phyloP scores from a whole-genome alignment of 2,113 vertebrate species.

The Grammomys dolichurus region DNA sequence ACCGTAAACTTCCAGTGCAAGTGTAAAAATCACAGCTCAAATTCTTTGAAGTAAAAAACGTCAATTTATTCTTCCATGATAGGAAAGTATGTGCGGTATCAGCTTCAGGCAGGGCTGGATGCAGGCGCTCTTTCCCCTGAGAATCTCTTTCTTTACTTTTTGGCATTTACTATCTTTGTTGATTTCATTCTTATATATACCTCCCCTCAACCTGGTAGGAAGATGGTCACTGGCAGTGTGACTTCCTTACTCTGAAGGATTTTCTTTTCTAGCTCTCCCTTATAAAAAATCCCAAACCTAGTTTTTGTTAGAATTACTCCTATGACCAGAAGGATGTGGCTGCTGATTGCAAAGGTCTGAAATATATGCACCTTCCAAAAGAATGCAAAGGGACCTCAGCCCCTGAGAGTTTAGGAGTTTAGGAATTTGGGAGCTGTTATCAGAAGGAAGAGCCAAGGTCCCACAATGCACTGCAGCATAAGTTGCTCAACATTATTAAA shows the following conservation, averaged over 20 bases:
- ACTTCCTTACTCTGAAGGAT: neutral
- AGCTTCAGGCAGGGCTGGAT: neutral
- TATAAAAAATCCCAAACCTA: neutral
- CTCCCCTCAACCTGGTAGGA: neutral
- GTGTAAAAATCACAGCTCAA: neutral
- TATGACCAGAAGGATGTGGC: neutral
- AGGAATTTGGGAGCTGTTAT: neutral
- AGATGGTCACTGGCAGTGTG: neutral
- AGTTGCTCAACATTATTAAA: neutral
- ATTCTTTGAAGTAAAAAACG: constrained; percentile 25
- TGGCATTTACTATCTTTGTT: constrained; percentile 27
- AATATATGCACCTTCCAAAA: neutral
- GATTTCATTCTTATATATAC: neutral
- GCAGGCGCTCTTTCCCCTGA: neutral
- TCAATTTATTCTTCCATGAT: neutral
- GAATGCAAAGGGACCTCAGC: neutral
- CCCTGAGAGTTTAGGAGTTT: neutral
- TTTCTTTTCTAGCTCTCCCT: constrained; percentile 39
- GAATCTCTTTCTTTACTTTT: neutral
- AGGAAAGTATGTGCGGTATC: neutral
- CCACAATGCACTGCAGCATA: neutral
- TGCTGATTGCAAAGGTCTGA: neutral
- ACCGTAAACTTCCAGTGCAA: neutral
- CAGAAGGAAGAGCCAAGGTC: neutral
- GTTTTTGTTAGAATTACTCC: neutral